Base-by-base conservation (phyloP, 2,113 vertebrate genomes). In the Scopus umbretta region DNA sequence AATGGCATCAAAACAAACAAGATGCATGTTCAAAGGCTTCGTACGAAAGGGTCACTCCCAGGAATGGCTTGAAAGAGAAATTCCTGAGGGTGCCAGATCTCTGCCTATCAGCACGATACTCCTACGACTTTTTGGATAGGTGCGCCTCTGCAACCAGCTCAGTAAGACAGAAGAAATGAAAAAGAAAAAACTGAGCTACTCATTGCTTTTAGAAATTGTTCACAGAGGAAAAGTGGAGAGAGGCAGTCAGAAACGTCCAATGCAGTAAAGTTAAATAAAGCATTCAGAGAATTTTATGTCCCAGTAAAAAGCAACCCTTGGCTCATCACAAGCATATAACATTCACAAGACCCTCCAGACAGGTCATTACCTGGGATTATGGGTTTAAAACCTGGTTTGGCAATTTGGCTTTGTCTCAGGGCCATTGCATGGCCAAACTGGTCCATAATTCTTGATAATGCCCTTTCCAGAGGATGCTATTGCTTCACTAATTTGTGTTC, bases 211-310 rank as follows among this genome's bases (percentile, higher is more conserved):
- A 88, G 80, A 86, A 83, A 95, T 89, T 70, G 91, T 90, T 89
- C 95, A 92, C 16, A 49, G 68, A 85, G 87, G 87, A 71, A 45
- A 71, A 91, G 78, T 5, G 12, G 42, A 47, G 43, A 56, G 62
- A 86, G 58, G 61, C 52, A 94, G 67, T 89, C 84, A 76, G 73
- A 88, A 58, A 75, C 2, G 3, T 12, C n/a, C 36, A 81, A n/a
- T 10, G 58, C 32, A 65, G 82, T 93, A 94, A 95, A 96, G 96
- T 96, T 96, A 95, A 84, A 91, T 34, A 95, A 75, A 93, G 89
- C 95, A 97, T 96, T 95, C 92, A 93, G 89, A 97, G 91, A 94
- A 92, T 95, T 96, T 96, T 95, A 94, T n/a, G 66, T 76, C 86
- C 53, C 63, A 83, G 56, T 36, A 80, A 95, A 94, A 94, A 61